Evolutionary conservation across 2,113 vertebrate genomes (phyloP), one percentile per base, ranked within the genome.

Genomic region (Polyodon spathula): DNA sequence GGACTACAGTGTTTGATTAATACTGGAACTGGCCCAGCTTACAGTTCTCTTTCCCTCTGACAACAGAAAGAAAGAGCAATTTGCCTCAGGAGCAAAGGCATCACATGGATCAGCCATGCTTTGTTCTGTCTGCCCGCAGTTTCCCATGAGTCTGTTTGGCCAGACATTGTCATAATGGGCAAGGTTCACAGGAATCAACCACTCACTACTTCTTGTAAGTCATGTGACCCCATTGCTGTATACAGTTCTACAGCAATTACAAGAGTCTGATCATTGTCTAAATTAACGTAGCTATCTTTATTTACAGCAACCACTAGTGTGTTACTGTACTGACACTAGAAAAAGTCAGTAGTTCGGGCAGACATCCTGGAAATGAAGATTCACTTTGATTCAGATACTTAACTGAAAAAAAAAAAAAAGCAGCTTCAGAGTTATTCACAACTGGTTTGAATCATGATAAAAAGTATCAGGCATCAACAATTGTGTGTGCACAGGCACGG

Each of bases 1-100:
- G 77, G 67, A 65, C 73, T 74, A 63, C 60, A 68, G 71, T 68
- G 74, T 76, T 73, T 69, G 74, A 78, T 64, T 75, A 74, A 81
- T 75, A 78, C 73, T 75, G 73, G 66, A 72, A 71, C 62, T 68
- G 68, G 67, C 70, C 76, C 72, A 73, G 75, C 68, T 64, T 76
- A 75, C 69, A 71, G 66, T 63, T 75, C 74, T 66, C 68, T 69
- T 66, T 72, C 68, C 71, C 52, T 76, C 37, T 50, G 10, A 63
- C 61, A 68, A 48, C 46, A 61, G 55, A 56, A 48, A 58, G 27
- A 57, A 10, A 55, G 56, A 15, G 27, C 51, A 54, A 54, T 62
- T 15, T 51, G 62, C 63, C 55, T 44, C 54, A 66, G 64, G 56
- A 67, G 27, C 27, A 54, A 60, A 71, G 70, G 65, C 62, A 73